Evolutionary conservation across 2,888 invertebrate species (phyloP).

Genomic region (Orthosia gothica): DNA sequence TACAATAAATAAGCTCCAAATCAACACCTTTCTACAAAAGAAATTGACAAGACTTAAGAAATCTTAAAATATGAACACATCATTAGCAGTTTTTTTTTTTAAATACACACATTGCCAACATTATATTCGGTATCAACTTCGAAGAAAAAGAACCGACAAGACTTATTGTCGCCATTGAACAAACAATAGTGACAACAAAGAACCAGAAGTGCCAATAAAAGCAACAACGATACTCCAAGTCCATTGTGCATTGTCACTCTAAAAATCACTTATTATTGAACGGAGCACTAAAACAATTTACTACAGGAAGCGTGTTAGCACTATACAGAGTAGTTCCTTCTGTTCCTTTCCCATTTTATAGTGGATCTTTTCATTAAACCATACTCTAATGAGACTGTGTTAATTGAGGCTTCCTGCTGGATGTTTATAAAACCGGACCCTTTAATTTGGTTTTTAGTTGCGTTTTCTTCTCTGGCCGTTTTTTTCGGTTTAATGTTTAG

Average conservation of each 20-base stretch:
- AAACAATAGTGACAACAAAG: slow-evolving; percentile 51
- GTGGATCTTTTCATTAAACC: slow-evolving; percentile 81
- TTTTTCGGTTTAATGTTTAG: slow-evolving; percentile 55
- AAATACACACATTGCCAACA: neutral
- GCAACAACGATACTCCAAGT: slow-evolving; percentile 30
- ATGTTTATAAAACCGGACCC: slow-evolving; percentile 70
- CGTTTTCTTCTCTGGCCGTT: slow-evolving; percentile 56
- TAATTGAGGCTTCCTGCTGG: slow-evolving; percentile 81
- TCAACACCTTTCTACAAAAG: neutral
- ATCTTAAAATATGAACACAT: neutral
- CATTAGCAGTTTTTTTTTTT: too few relatives aligned
- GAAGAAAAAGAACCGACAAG: slow-evolving; percentile 26
- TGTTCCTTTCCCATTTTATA: slow-evolving; percentile 76
- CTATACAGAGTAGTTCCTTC: slow-evolving; percentile 65
- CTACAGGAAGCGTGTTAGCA: slow-evolving; percentile 65
- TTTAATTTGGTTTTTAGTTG: slow-evolving; percentile 73
- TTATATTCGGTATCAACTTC: slow-evolving; percentile 17
- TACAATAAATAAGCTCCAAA: neutral
- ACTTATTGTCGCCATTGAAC: slow-evolving; percentile 32
- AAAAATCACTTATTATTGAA: slow-evolving; percentile 49
- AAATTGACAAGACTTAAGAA: neutral
- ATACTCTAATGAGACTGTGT: slow-evolving; percentile 82
- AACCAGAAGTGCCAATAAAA: slow-evolving; percentile 54
- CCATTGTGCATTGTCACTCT: slow-evolving; percentile 48
- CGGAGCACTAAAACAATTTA: slow-evolving; percentile 49